phyloP scores from a whole-genome alignment of 2,113 vertebrate genomes.

The Delphinapterus leucas region DNA sequence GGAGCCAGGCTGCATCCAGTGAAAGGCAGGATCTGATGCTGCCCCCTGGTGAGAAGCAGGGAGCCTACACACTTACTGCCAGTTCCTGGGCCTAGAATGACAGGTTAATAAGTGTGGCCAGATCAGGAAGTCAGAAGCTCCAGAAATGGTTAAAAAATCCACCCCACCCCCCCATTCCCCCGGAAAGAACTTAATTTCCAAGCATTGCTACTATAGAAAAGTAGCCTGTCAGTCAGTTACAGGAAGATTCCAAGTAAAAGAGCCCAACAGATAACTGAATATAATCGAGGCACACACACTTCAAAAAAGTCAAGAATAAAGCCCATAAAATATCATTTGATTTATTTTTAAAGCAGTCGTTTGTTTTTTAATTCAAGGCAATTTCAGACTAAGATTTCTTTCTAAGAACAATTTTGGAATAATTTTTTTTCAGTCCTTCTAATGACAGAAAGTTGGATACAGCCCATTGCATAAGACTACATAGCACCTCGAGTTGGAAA shows the following conservation, averaged over 20 bases:
- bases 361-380: constrained; percentile 7
- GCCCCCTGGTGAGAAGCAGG: constrained; percentile 22
- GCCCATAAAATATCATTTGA: neutral
- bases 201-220: neutral
- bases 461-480: neutral
- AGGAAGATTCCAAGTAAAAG: neutral
- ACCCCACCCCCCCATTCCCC: no score
- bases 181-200: neutral
- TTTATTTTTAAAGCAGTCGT: neutral
- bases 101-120: neutral
- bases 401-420: constrained; percentile 5
- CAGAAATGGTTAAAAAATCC: neutral
- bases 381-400: constrained; percentile 30
- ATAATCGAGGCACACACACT: neutral
- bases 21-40: neutral
- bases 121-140: neutral
- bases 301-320: constrained; percentile 4
- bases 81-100: neutral
- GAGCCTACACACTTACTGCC: neutral
- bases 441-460: constrained; percentile 52
- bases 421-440: neutral
- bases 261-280: neutral
- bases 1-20: neutral
- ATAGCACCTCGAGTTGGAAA: neutral
- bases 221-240: neutral